phyloP scores from a whole-genome alignment of 2,888 invertebrate species.

The Ennomos fuscantarius region DNA sequence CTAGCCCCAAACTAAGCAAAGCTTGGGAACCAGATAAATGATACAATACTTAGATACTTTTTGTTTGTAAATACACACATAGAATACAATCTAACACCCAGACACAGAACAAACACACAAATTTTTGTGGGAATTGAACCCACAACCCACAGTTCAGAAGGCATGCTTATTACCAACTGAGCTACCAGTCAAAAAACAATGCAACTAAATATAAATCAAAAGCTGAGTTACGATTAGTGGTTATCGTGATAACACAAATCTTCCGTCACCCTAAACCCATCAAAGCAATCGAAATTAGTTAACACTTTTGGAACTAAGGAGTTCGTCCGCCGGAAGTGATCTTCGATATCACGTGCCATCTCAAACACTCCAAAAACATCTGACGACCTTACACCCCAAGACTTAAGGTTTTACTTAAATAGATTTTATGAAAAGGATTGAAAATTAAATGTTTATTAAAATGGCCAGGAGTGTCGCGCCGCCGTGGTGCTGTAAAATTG shows the following conservation, averaged over 20 bases:
- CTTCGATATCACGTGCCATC: conserved; percentile 39
- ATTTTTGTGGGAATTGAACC: no score
- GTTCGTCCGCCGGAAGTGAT: conserved; percentile 73
- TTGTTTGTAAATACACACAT: no score
- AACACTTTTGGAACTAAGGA: conserved; percentile 67
- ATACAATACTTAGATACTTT: no score
- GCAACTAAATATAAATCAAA: conserved; percentile 6
- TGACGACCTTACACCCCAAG: conserved; percentile 1
- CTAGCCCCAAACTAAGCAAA: no score
- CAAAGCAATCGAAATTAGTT: conserved; percentile 71
- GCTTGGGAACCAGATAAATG: no score
- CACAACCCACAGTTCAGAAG: no score
- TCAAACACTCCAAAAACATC: background rate
- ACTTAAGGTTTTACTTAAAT: conserved; percentile 26
- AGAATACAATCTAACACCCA: no score
- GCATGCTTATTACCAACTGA: no score
- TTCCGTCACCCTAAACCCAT: conserved; percentile 57
- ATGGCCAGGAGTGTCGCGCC: conserved; percentile 46
- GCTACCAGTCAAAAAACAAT: no score
- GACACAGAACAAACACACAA: no score
- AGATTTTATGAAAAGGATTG: background rate
- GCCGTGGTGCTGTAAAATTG: conserved; percentile 66
- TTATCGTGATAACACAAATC: conserved; percentile 39
- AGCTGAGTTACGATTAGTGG: conserved; percentile 24
- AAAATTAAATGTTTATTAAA: conserved; percentile 29